Evolutionary conservation across 2,113 vertebrate genomes (phyloP).

Genomic region (Cyprinodon brontotheroides): DNA sequence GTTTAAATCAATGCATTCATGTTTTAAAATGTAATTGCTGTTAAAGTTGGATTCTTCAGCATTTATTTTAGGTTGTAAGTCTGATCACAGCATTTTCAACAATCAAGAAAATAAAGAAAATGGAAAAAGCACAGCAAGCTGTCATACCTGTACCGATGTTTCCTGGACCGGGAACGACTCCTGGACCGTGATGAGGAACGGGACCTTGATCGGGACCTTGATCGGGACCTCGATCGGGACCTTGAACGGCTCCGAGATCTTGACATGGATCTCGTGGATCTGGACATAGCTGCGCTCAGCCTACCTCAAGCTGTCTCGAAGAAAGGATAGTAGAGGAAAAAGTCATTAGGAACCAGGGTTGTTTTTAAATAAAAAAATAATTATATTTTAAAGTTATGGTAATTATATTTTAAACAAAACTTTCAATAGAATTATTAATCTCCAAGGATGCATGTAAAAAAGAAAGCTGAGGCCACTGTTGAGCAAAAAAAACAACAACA

Average conservation of each 20-base stretch:
- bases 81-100: neutral
- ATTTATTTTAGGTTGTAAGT: neutral
- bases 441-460: constrained; percentile 18
- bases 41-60: neutral
- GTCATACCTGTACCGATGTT: constrained; percentile 88
- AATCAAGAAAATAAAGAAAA: neutral
- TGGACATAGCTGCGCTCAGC: constrained; percentile 85
- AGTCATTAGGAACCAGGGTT: neutral
- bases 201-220: constrained; percentile 90
- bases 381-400: neutral
- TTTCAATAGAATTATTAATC: constrained; percentile 18
- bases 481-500: constrained; percentile 31
- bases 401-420: neutral
- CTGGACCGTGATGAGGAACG: constrained; percentile 73
- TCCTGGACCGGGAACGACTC: constrained; percentile 80
- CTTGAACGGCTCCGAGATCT: constrained; percentile 90
- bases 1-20: neutral
- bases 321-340: constrained; percentile 7
- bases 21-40: neutral
- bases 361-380: neutral
- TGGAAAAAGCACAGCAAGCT: neutral
- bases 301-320: constrained; percentile 70
- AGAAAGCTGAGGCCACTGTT: neutral
- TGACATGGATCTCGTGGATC: constrained; percentile 91
- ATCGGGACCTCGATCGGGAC: constrained; percentile 88